phyloP scores from a whole-genome alignment of 2,797 vertebrate species.

The Cynopterus sphinx region DNA sequence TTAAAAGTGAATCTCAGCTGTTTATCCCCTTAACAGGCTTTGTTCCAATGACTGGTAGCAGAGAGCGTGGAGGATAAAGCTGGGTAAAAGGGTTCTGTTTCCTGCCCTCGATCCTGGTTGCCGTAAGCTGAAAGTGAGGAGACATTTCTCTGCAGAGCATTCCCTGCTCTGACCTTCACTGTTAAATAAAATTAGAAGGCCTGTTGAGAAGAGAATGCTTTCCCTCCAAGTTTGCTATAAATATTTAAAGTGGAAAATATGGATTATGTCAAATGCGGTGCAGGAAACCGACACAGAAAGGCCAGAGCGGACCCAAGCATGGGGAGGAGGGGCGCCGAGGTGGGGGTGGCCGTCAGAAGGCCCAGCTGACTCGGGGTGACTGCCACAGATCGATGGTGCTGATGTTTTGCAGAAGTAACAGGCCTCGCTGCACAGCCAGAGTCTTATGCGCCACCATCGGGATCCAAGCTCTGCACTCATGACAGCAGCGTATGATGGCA shows the following conservation, averaged over 20 bases:
- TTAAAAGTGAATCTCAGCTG: background rate
- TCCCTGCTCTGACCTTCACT: slow-evolving; percentile 45
- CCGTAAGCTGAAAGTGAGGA: background rate
- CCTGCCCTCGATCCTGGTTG: background rate
- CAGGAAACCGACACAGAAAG: slow-evolving; percentile 21
- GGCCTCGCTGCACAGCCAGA: background rate
- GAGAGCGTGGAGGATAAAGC: background rate
- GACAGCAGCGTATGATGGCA: background rate
- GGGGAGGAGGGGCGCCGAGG: background rate
- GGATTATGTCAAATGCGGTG: slow-evolving; percentile 59
- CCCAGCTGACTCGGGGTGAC: background rate
- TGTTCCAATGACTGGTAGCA: background rate
- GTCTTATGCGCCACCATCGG: background rate
- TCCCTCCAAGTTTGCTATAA: slow-evolving; percentile 65
- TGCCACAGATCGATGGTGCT: background rate
- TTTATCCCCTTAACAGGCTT: background rate
- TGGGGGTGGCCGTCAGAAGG: background rate
- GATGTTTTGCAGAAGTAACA: background rate
- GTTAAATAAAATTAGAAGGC: slow-evolving; percentile 65
- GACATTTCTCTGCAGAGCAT: background rate
- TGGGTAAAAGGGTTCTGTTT: background rate
- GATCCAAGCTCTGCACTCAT: background rate
- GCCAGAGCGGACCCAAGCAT: background rate
- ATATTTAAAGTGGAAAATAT: slow-evolving; percentile 75
- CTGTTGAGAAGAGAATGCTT: slow-evolving; percentile 41